Base-by-base conservation (phyloP, 2,888 invertebrate genomes). In the Campoletis raptor region DNA sequence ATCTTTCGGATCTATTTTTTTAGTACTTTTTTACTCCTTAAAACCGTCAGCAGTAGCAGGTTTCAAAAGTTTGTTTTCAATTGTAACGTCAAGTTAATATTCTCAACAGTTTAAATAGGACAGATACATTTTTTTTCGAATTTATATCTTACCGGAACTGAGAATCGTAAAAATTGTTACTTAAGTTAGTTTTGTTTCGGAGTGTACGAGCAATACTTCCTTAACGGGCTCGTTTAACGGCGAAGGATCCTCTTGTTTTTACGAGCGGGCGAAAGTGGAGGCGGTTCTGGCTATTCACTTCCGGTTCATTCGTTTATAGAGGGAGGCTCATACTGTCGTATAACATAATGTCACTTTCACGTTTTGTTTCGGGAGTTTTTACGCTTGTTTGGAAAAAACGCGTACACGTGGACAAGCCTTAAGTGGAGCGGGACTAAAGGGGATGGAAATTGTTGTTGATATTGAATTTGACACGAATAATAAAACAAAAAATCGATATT, bases 161-260 rank as follows among this genome's bases (percentile, higher is more conserved):
- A 48, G 18, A 7, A 7, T 7, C n/a, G 7, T 18, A 21, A 15
- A 42, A 45, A 24, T 21, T 8, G 24, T 15, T 45, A 24, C 2
- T 8, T 8, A 18, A 48, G 18, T 24, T 30, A 48, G 9, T 70
- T 70, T 70, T 70, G 48, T 21, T 70, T 3, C 9, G 45, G 70
- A 70, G 10, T 70, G 70, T 70, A 70, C 70, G 45, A 48, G 48
- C 18, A 30, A 70, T 70, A 30, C 45, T 45, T 70, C 45, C 30
- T 24, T 70, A 48, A 48, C 70, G 74, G 61, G 85, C 70, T 83
- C 80, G 72, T 83, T 77, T 80, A 67, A 77, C 67, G 61, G 15
- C 80, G 76, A 80, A 83, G 85, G 76, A 86, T 79, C 79, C 69
- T 78, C 79, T 77, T 66, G 76, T 86, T 82, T 81, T 86, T 86